phyloP scores from a whole-genome alignment of 2,113 vertebrate genomes.

The Hydrochoerus hydrochaeris region DNA sequence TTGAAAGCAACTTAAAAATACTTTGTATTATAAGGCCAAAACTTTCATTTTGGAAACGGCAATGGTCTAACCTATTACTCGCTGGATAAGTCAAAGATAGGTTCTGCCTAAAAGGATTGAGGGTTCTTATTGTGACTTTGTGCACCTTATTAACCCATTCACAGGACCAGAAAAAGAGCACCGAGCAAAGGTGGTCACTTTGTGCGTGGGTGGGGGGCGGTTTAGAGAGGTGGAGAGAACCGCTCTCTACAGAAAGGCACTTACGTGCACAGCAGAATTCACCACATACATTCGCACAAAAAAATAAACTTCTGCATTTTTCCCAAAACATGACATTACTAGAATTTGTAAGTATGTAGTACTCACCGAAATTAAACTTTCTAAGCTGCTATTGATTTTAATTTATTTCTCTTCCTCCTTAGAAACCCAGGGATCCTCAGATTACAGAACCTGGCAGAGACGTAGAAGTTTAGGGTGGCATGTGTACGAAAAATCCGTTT shows the following conservation, averaged over 20 bases:
- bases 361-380: not conserved
- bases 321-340: not conserved
- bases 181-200: not conserved
- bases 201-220: accelerated
- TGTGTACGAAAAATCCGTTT: not conserved
- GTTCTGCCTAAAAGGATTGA: not conserved
- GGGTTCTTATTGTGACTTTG: not conserved
- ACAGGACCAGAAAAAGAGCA: not conserved
- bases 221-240: accelerated
- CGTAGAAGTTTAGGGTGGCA: not conserved
- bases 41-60: not conserved
- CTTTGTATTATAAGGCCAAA: not conserved
- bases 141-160: not conserved
- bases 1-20: not conserved
- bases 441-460: not conserved
- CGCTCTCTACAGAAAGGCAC: not conserved
- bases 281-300: not conserved
- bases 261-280: not conserved
- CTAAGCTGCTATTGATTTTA: not conserved
- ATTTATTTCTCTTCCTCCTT: not conserved
- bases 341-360: not conserved
- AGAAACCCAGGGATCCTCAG: not conserved
- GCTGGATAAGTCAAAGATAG: not conserved
- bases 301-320: not conserved
- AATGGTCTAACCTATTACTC: not conserved